Evolutionary conservation across 2,113 vertebrate genomes (phyloP), one percentile per base, ranked within the genome.

Genomic region (Myrmecobius fasciatus): DNA sequence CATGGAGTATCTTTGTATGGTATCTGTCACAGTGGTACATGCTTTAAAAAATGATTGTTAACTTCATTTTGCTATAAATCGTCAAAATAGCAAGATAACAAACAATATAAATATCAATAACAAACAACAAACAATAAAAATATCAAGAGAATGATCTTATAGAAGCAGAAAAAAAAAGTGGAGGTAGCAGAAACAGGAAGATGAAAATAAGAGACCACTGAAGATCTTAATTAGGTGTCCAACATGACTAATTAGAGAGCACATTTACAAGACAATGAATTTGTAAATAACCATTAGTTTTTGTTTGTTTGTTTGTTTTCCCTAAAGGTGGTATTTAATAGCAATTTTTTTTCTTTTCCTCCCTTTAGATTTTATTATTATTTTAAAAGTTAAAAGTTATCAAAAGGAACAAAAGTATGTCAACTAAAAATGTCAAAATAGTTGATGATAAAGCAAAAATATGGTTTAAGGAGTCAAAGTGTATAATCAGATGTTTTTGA

Each of bases 181-280:
- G 14, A 12, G 25, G 36, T 53, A 83, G 89, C 92, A 94, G 95
- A 48, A 96, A 48, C 24, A 54, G 53, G 88, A 52, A 96, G 90
- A n/a, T 95, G 28, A 95, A 95, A 97, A 96, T 96, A 93, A 95
- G n/a, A 95, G 43, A 91, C 93, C 53, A 94, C 91, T 14, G 52
- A 53, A 53, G 7, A 53, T 14, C 52, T 53, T 96, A 97, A 97
- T 96, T 94, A 96, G 94, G 91, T 96, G 91, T 83, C 92, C 95
- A 91, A 43, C 60, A 94, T 93, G 92, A 93, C 53, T 95, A 96
- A 95, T 95, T 92, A 97, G 47, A 51, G 48, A 95, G 31, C 25
- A 91, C 93, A 96, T 92, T 89, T 97, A 0, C 0, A 95, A 47
- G 95, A 52, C 54, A 93, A 91, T 49, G 5, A n/a, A 83, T 89